Evolutionary conservation across 2,888 invertebrate genomes (phyloP).

Genomic region (Cactoblastis cactorum): DNA sequence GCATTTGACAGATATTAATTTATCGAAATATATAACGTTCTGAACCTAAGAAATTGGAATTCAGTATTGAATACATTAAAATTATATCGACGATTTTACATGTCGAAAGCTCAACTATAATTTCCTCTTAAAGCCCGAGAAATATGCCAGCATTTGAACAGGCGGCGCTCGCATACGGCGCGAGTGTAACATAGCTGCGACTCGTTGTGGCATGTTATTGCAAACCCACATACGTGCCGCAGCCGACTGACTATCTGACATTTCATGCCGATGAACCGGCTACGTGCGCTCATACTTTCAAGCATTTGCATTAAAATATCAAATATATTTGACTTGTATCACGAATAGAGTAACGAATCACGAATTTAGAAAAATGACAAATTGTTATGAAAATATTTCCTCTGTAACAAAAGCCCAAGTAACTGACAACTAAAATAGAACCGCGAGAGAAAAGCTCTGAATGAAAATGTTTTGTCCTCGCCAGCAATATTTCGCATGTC

Average conservation of each 20-base stretch:
- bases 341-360: constrained; percentile 19
- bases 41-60: too few relatives aligned
- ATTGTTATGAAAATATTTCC: background rate
- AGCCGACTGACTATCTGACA: constrained; percentile 71
- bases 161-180: constrained; percentile 61
- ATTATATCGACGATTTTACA: background rate
- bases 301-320: constrained; percentile 51
- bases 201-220: constrained; percentile 77
- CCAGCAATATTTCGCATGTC: constrained; percentile 60
- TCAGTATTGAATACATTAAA: too few relatives aligned
- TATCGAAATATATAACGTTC: too few relatives aligned
- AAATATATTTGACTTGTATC: constrained; percentile 39
- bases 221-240: constrained; percentile 72
- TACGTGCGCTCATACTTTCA: constrained; percentile 56
- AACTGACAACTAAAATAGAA: background rate
- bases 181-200: constrained; percentile 73
- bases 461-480: constrained; percentile 30
- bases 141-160: constrained; percentile 73
- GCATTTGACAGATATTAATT: too few relatives aligned
- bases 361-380: background rate
- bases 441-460: constrained; percentile 24
- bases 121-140: constrained; percentile 55
- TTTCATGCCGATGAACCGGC: constrained; percentile 74
- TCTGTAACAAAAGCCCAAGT: too few relatives aligned
- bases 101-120: constrained; percentile 14